phyloP scores from a whole-genome alignment of 2,888 invertebrate genomes.

The Podotricha telesiphe region DNA sequence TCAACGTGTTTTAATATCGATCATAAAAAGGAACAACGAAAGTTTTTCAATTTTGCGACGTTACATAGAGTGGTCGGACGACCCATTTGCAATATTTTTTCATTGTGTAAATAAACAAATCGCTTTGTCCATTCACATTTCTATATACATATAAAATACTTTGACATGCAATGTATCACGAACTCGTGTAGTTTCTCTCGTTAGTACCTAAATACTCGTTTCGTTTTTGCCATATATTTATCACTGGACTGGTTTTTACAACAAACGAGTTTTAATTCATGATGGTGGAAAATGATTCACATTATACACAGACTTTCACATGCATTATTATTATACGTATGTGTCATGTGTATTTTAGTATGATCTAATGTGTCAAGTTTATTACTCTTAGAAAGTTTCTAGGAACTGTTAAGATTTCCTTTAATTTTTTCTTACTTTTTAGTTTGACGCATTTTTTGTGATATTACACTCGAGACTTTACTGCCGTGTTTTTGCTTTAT shows the following conservation, averaged over 20 bases:
- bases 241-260: constrained; percentile 34
- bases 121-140: constrained; percentile 5
- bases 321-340: constrained; percentile 28
- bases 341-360: constrained; percentile 31
- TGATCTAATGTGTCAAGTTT: constrained; percentile 32
- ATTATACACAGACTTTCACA: constrained; percentile 37
- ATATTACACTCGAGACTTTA: no score
- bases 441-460: background rate
- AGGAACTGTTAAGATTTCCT: constrained; percentile 11
- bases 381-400: constrained; percentile 31
- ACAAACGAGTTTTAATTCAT: constrained; percentile 40
- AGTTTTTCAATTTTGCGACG: constrained; percentile 26
- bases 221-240: constrained; percentile 19
- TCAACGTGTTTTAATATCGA: background rate
- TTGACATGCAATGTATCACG: constrained; percentile 17
- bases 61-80: constrained; percentile 20
- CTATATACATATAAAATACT: background rate
- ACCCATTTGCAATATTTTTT: constrained; percentile 28
- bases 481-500: no score
- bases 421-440: background rate
- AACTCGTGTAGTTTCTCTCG: constrained; percentile 17
- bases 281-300: constrained; percentile 35
- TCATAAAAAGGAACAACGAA: background rate
- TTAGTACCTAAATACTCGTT: constrained; percentile 23
- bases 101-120: constrained; percentile 16